Percentiles rank a stretch among this genome's conserved stretches.
Conservation (phyloP, 2,797 vertebrate species). For the Aphelocoma californica region DNA sequence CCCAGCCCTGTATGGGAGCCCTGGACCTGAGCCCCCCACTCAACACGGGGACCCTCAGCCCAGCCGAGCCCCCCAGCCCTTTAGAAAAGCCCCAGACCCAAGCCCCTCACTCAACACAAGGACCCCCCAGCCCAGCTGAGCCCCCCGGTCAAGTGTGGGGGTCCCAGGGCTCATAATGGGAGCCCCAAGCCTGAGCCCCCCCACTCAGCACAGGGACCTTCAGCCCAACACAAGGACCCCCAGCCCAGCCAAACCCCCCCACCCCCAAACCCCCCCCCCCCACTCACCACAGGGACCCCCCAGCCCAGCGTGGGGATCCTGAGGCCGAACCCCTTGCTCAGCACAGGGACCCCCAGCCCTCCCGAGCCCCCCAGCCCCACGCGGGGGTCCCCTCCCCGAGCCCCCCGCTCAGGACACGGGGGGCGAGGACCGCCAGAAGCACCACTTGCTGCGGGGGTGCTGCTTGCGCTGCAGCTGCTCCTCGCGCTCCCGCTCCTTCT, state of each 20-base stretch:
- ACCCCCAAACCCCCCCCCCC: too few species aligned
- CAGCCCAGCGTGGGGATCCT: not conserved
- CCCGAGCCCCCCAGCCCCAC: not conserved
- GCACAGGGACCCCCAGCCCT: not conserved
- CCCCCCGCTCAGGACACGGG: not conserved
- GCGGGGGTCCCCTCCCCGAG: not conserved
- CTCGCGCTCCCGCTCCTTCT: constrained; percentile 86
- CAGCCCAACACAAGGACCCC: not conserved
- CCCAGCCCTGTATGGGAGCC: not conserved
- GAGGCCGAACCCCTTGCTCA: not conserved
- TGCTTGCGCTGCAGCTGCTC: constrained; percentile 89
- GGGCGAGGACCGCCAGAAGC: constrained; percentile 85
- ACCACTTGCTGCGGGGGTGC: constrained; percentile 87
- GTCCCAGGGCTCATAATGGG: too few species aligned
- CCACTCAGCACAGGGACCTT: too few species aligned
- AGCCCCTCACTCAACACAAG: not conserved
- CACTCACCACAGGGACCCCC: not conserved
- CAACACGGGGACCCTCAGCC: not conserved
- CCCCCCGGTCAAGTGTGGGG: not conserved
- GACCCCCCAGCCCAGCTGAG: not conserved
- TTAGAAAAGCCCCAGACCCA: not conserved
- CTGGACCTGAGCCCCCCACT: not conserved
- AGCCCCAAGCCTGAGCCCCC: too few species aligned
- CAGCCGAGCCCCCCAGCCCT: not conserved
- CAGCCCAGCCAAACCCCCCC: not conserved